Percentiles rank a stretch among this genome's conserved stretches.
phyloP scores from a whole-genome alignment of 2,797 vertebrate genomes.

The Channa striata region DNA sequence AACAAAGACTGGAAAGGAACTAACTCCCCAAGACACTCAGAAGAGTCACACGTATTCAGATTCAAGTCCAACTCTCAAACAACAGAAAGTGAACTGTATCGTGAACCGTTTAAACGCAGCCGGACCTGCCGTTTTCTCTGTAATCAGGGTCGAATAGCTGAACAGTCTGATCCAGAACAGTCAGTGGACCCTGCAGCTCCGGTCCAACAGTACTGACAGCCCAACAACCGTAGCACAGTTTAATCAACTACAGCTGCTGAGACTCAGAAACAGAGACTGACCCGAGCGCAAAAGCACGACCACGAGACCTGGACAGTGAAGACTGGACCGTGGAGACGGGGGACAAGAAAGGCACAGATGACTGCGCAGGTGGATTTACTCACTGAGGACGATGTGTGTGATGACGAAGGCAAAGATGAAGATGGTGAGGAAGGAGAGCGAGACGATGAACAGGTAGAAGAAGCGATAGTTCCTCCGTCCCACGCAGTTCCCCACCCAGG shows the following conservation, averaged over 20 bases:
- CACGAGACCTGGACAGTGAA: too few species aligned
- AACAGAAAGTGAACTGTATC: too few species aligned
- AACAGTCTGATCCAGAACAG: not conserved
- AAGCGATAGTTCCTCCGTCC: constrained; percentile 99
- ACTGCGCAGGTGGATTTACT: constrained; percentile 76
- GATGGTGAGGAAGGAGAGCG: constrained; percentile 98
- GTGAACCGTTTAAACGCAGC: too few species aligned
- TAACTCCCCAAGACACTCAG: too few species aligned
- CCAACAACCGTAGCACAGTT: constrained; percentile 17
- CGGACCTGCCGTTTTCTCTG: too few species aligned
- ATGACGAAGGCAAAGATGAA: constrained; percentile 99
- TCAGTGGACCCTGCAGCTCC: not conserved
- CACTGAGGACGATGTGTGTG: constrained; percentile 96
- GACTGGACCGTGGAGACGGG: too few species aligned
- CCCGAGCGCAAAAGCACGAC: too few species aligned
- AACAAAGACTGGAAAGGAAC: too few species aligned
- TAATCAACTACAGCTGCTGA: constrained; percentile 31
- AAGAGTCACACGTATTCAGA: too few species aligned
- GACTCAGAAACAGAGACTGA: not conserved
- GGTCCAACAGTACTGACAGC: constrained; percentile 18
- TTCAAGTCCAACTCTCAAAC: too few species aligned
- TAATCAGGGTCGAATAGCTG: not conserved
- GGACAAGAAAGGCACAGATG: not conserved
- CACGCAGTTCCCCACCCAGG: constrained; percentile 99
- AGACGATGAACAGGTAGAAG: constrained; percentile 99